Evolutionary conservation across 2,113 vertebrate species (phyloP), one percentile per base, ranked within the genome.

Genomic region (Talpa occidentalis): DNA sequence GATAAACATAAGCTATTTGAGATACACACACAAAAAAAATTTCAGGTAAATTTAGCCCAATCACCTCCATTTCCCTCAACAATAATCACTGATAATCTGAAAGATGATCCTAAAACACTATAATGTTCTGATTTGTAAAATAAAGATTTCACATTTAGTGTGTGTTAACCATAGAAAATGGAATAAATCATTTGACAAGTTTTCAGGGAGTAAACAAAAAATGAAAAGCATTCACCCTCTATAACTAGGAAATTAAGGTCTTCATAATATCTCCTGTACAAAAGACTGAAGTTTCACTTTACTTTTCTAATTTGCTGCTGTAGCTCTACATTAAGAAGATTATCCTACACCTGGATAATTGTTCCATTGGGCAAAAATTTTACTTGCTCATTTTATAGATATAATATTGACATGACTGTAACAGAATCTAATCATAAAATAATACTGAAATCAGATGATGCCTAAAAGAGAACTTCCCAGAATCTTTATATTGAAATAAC

Each of bases 371-470:
- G 14, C 69, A 6, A 80, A 62, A 70, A 59, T 64, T 92, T 79
- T 92, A 90, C 37, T 76, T 88, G 28, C 37, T 7, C 44, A 79
- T 74, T 81, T 89, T 86, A 79, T 74, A 90, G 93, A 82, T 78
- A 89, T 62, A 90, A 89, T 62, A 90, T 59, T 89, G 56, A 35
- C 35, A 42, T 78, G 47, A 86, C 54, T 88, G n/a, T 82, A 83
- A 93, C 17, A 84, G 47, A 93, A 86, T 90, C 32, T 76, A 90
- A 90, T 77, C 35, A 90, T 70, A 78, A 79, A 93, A 86, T 78
- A 91, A 52, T 67, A 60, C 32, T 54, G 56, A 22, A 93, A 74
- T 52, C 37, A 79, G 49, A 88, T 47, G 62, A 78, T 10, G 30
- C 40, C 67, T 78, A 24, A 82, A 77, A 78, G 24, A 85, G 24